Evolutionary conservation across 2,888 invertebrate genomes (phyloP), one percentile per base, ranked within the genome.

Genomic region (Colostygia pectinataria): DNA sequence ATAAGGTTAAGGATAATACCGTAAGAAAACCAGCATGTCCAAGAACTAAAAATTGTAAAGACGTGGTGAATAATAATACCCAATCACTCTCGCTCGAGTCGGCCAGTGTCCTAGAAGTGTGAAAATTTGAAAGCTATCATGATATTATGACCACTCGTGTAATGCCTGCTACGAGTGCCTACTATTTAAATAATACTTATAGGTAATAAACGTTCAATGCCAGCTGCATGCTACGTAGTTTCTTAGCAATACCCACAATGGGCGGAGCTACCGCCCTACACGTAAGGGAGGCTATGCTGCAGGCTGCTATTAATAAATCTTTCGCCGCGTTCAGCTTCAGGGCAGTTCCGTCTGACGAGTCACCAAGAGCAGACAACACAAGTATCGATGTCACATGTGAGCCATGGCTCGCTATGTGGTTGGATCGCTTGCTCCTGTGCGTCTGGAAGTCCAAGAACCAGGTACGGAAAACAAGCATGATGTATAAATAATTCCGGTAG

Each of bases 381-480:
- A 28, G 4, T 6, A 12, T 8, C 8, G 20, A 1, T 7, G 1
- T 7, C 7, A 2, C 3, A 20, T n/a, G n/a, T n/a, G n/a, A n/a
- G n/a, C n/a, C 6, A 36, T 39, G 32, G 31, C 36, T 10, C 40
- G 45, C 0, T 51, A 51, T 10, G 15, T 32, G 4, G 8, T 41
- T 1, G 37, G 15, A 1, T 14, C 36, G 2, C 13, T 15, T 0
- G 32, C 23, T 0, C 31, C 31, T 0, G 15, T 41, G 4, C 20
- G 5, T 2, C 5, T 51, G 9, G 40, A 56, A 0, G 44, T 28
- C 5, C 45, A 38, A 31, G 37, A 40, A 24, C 14, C 40, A 46
- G 46, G 52, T 52, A 34, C 14, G n/a, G 0, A 7, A 37, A 28
- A 23, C 12, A 5, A 20, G 20, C 32, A 20, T 34, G 14, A 31